Conservation (phyloP, 1,140 invertebrate genomes). For the Listronotus oregonensis region DNA sequence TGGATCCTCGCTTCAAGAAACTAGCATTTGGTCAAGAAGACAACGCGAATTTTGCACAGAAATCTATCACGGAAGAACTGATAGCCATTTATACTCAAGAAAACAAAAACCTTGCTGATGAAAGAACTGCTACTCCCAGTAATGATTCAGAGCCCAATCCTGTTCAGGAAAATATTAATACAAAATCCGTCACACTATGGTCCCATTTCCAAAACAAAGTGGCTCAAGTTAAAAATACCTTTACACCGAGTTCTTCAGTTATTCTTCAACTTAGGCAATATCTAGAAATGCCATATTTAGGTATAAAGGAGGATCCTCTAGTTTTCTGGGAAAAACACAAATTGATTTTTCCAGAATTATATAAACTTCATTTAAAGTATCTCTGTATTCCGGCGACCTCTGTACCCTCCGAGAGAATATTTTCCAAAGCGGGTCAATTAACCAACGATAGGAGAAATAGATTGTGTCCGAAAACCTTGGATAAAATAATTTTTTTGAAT, state of each 20-base stretch:
- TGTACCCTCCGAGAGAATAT: conserved; percentile 46
- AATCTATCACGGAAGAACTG: conserved; percentile 44
- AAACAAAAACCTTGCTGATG: conserved; percentile 7
- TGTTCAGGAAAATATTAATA: background rate
- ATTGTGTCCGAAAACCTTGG: conserved; percentile 25
- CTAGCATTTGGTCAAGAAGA: conserved; percentile 42
- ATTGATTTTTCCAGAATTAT: conserved; percentile 36
- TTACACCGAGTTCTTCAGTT: conserved; percentile 11
- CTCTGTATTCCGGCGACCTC: conserved; percentile 45
- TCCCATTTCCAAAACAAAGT: conserved; percentile 27
- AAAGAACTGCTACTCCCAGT: background rate
- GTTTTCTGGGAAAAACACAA: conserved; percentile 41
- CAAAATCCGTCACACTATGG: conserved; percentile 23
- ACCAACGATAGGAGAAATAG: conserved; percentile 42
- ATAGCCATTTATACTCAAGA: conserved; percentile 12
- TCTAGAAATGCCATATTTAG: conserved; percentile 35
- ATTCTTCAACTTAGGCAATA: conserved; percentile 18
- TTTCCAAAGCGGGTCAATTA: conserved; percentile 41
- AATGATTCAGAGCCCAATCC: background rate
- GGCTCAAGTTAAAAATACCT: background rate
- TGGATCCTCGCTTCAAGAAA: conserved; percentile 51
- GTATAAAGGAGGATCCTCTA: conserved; percentile 36
- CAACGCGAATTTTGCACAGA: conserved; percentile 46
- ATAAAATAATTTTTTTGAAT: no score
- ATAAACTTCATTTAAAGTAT: conserved; percentile 41